Percentiles rank a stretch among this genome's conserved stretches.
Conservation (phyloP, 1,140 invertebrate genomes). For the Sycophila sp. region DNA sequence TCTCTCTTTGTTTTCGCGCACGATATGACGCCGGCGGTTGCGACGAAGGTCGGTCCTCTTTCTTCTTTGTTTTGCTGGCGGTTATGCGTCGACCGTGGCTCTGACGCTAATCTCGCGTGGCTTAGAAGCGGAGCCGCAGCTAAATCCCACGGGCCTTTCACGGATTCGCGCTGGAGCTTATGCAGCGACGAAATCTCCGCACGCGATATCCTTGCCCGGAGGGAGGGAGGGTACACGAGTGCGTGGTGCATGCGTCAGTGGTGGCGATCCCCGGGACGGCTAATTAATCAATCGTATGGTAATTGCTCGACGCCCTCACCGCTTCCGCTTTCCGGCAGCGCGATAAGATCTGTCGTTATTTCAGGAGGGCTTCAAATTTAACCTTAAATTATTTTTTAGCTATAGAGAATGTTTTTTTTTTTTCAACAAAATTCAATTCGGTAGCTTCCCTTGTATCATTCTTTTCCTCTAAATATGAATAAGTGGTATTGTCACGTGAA, state of each 20-base stretch:
- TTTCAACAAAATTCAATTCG: too few species aligned
- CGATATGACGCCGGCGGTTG: not conserved
- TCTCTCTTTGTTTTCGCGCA: not conserved
- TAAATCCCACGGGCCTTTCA: conserved; percentile 53
- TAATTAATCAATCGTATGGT: conserved; percentile 24
- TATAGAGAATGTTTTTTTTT: too few species aligned
- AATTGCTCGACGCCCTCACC: not conserved
- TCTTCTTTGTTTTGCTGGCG: conserved; percentile 42
- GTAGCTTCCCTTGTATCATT: too few species aligned
- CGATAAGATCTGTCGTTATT: too few species aligned
- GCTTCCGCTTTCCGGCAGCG: too few species aligned
- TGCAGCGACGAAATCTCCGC: conserved; percentile 18
- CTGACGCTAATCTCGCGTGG: conserved; percentile 47
- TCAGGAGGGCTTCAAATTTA: too few species aligned
- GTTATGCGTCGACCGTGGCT: conserved; percentile 38
- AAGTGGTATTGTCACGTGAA: too few species aligned
- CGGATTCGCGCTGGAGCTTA: conserved; percentile 38
- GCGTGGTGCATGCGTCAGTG: not conserved
- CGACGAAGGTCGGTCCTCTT: not conserved
- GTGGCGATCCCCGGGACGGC: not conserved
- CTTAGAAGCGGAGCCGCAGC: conserved; percentile 42
- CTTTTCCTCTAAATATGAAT: too few species aligned
- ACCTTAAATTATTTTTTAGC: too few species aligned
- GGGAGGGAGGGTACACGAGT: too few species aligned
- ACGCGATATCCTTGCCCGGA: too few species aligned